Evolutionary conservation across 1,140 invertebrate species (phyloP), one percentile per base, ranked within the genome.

Genomic region (Pseudomyrmex flavicornis): DNA sequence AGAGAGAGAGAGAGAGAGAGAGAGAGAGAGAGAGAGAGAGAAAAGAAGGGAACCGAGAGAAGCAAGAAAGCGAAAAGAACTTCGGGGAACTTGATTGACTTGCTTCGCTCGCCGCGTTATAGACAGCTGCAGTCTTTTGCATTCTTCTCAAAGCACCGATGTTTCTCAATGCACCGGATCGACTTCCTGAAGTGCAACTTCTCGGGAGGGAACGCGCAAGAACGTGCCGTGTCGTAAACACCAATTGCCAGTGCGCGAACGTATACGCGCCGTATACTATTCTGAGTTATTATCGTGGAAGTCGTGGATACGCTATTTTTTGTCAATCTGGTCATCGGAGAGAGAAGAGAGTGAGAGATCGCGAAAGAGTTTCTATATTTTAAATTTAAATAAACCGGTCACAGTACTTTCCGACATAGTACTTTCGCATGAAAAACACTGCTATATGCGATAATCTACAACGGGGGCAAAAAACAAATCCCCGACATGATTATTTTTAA

Each of bases 61-160:
- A 52, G 50, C 54, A 35, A 66, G 62, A 84, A 46, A 77, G 62
- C 35, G 50, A 76, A 66, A 80, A 82, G 59, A 66, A 76, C 54
- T 76, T 63, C 17, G 86, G 35, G 35, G 5, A 82, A 88, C 65
- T 84, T 80, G 83, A 80, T 89, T 77, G 79, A 87, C 74, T 76
- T 12, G 26, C 86, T 88, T 35, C 56, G 65, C 58, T 56, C 20
- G 65, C 63, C 83, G 56, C 85, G 35, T 88, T 88, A 73, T 88
- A 85, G 22, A 26, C 65, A 17, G n/a, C 70, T 61, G n/a, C n/a
- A 73, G 62, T 84, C 69, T 70, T 87, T 70, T 87, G 20, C 73
- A 44, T 85, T 84, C 79, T 86, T 74, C 58, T 75, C 48, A 48
- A 82, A 82, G 52, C 20, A n/a, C 52, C 69, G 26, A 62, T 26